Conservation (phyloP, 1,140 invertebrate species). For the Drosophila cardini region DNA sequence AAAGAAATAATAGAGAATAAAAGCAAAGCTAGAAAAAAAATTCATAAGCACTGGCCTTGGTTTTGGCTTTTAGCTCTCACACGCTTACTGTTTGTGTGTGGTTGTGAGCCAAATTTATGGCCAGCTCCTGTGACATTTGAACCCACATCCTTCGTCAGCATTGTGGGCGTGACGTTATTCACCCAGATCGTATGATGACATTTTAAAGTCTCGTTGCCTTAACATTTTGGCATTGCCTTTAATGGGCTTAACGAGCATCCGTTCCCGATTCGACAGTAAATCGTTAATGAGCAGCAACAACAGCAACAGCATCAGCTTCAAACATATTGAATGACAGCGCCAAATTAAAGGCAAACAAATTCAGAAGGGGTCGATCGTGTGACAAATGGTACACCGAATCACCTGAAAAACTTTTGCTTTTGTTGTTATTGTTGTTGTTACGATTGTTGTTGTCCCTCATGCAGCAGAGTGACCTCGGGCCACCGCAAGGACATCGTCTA, state of each 20-base stretch:
- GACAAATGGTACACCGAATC: slow-evolving; percentile 59
- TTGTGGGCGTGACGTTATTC: slow-evolving; percentile 43
- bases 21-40: slow-evolving; percentile 33
- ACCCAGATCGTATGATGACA: slow-evolving; percentile 41
- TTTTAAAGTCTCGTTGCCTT: slow-evolving; percentile 64
- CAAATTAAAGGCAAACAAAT: slow-evolving; percentile 58
- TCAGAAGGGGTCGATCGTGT: slow-evolving; percentile 58
- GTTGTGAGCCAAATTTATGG: slow-evolving; percentile 63
- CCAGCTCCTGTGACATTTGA: slow-evolving; percentile 65
- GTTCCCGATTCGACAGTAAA: slow-evolving; percentile 38
- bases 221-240: slow-evolving; percentile 60
- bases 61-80: slow-evolving; percentile 23
- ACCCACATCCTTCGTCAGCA: slow-evolving; percentile 71
- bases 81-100: neutral
- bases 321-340: slow-evolving; percentile 75
- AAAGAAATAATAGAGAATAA: slow-evolving; percentile 36
- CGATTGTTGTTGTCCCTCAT: neutral
- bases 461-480: slow-evolving; percentile 62
- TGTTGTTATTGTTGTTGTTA: neutral
- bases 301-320: slow-evolving; percentile 31
- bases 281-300: slow-evolving; percentile 38
- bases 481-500: slow-evolving; percentile 63
- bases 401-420: slow-evolving; percentile 18
- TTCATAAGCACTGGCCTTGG: slow-evolving; percentile 44
- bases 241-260: slow-evolving; percentile 76